Conservation (phyloP, 2,888 invertebrate genomes). For the Cephus sareptanus region DNA sequence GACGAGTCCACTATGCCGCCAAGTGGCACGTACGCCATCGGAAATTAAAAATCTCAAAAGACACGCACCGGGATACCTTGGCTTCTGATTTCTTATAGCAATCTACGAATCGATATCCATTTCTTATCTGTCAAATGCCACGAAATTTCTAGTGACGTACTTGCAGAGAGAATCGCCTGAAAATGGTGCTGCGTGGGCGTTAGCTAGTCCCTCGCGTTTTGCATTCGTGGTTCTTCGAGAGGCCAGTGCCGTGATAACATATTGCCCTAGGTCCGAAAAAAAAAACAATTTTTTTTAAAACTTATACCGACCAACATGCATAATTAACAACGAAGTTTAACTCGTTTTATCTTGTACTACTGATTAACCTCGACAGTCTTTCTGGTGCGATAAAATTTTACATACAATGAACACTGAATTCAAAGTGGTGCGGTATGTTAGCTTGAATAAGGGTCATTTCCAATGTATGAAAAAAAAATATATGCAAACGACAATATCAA, state of each 20-base stretch:
- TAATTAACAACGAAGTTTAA: background rate
- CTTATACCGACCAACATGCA: background rate
- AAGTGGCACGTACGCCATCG: slow-evolving; percentile 24
- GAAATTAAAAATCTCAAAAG: background rate
- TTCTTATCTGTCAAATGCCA: background rate
- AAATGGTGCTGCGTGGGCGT: slow-evolving; percentile 31
- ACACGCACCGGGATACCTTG: background rate
- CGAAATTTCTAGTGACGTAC: background rate
- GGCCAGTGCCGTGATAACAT: background rate
- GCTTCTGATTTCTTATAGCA: background rate
- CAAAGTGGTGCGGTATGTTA: background rate
- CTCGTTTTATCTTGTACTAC: background rate
- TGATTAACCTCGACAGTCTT: background rate
- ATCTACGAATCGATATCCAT: background rate
- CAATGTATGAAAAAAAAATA: background rate
- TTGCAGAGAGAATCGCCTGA: background rate
- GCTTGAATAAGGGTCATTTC: background rate
- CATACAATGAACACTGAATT: background rate
- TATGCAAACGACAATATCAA: background rate
- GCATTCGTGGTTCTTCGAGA: background rate
- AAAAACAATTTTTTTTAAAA: background rate
- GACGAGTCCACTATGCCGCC: slow-evolving; percentile 62
- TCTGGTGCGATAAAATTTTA: background rate
- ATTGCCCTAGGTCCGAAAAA: background rate
- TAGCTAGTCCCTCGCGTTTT: slow-evolving; percentile 15